Evolutionary conservation across 1,140 invertebrate species (phyloP), one percentile per base, ranked within the genome.

Genomic region (Tribolium madens): DNA sequence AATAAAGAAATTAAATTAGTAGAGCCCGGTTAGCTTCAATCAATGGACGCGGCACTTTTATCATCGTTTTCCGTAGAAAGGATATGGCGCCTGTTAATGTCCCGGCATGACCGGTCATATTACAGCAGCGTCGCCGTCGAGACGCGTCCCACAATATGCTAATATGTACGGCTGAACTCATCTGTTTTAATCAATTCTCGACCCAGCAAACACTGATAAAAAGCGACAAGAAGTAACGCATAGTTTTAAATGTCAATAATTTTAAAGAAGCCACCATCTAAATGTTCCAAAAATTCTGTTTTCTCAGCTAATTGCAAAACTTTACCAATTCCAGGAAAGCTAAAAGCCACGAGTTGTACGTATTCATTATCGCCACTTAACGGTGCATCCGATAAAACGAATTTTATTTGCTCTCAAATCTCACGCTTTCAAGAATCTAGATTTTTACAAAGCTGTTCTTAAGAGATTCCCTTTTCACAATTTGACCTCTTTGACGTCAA

Each of bases 51-150:
- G 12, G 31, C 42, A 71, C 17, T 71, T 71, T 47, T 47, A 46
- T 71, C n/a, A 31, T 71, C 17, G 10, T 12, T n/a, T 7, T 17
- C 13, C 12, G 36, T 36, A 10, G 69, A 64, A 64, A 33, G 26
- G 57, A 64, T 36, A 71, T 47, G 69, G 69, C 69, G 69, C 69
- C 69, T 71, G 69, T 15, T 71, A 71, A 47, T 14, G 42, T 33
- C 42, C 47, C 36, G 36, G n/a, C 57, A 12, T 64, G 57, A 31
- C 57, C 57, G 57, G 57, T 64, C 57, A 36, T 36, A 64, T 64
- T 71, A 47, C 69, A 71, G 10, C 36, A 31, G 15, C 69, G 69
- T 71, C 69, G 47, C 42, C 69, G 69, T 47, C 69, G 69, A 71
- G 69, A 47, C 69, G 69, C 69, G n/a, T 71, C 42, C 69, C 14